Evolutionary conservation across 2,113 vertebrate species (phyloP).

Genomic region (Maccullochella peelii): DNA sequence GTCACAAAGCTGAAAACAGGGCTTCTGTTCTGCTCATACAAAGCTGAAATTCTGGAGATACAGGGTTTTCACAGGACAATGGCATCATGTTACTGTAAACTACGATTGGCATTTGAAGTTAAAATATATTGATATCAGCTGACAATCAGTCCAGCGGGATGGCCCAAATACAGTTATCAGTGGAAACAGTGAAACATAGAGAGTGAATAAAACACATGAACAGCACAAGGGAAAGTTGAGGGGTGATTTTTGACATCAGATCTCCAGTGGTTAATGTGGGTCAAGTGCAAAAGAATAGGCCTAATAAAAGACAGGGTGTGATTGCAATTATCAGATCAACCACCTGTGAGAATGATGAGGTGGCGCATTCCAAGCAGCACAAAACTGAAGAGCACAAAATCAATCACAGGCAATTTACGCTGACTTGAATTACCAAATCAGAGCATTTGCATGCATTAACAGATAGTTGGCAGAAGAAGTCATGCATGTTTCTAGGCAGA

Average conservation of each 20-base stretch:
- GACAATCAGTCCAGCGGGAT: background rate
- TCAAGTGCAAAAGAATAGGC: conserved; percentile 41
- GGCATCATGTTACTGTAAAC: background rate
- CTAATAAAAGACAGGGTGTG: conserved; percentile 20
- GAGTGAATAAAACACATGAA: conserved; percentile 4
- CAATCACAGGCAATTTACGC: conserved; percentile 49
- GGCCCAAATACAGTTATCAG: background rate
- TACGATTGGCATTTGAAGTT: background rate
- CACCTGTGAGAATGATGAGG: conserved; percentile 30
- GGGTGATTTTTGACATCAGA: conserved; percentile 29
- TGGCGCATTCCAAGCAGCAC: conserved; percentile 49
- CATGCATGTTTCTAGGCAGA: conserved; percentile 42
- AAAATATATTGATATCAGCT: background rate
- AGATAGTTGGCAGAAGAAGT: conserved; percentile 57
- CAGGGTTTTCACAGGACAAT: background rate
- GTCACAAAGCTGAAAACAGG: background rate
- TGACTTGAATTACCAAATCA: conserved; percentile 60
- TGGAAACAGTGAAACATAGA: conserved; percentile 5
- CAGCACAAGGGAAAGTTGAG: background rate
- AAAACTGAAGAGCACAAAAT: conserved; percentile 50
- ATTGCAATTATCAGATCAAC: conserved; percentile 30
- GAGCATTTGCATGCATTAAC: conserved; percentile 72
- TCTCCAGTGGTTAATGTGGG: conserved; percentile 6
- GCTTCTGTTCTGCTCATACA: background rate
- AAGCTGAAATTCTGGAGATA: background rate